Percentiles rank a stretch among this genome's conserved stretches.
These are phyloP conservation scores for Ia io DNA, from an alignment of 2,113 vertebrate species.

Conservation along the genomic window DNA sequence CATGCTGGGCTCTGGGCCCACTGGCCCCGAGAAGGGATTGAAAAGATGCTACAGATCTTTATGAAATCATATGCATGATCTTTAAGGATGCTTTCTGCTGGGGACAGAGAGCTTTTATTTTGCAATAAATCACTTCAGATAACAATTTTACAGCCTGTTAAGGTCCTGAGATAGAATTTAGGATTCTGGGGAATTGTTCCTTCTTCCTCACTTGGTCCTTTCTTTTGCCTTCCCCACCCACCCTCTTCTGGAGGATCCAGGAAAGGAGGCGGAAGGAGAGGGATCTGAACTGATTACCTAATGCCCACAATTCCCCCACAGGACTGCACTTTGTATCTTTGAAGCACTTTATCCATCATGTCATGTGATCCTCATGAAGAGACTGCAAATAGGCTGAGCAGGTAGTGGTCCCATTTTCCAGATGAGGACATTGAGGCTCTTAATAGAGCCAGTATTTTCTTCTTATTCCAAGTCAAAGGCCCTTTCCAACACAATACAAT, in stretches of 20 bases:
- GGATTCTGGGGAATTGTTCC: conserved; percentile 49
- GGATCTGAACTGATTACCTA: not conserved
- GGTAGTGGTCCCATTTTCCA: not conserved
- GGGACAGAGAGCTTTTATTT: conserved; percentile 65
- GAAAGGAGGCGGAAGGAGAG: not conserved
- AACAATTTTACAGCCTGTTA: conserved; percentile 73
- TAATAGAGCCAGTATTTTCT: not conserved
- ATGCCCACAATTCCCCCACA: not conserved
- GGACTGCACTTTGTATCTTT: accelerated
- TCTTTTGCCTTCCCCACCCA: not conserved
- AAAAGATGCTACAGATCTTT: conserved; percentile 76
- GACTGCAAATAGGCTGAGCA: not conserved
- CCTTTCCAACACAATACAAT: not conserved
- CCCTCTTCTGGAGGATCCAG: not conserved
- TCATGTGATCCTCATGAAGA: not conserved
- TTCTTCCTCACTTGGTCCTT: conserved; percentile 41
- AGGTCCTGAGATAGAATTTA: conserved; percentile 70
- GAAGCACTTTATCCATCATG: not conserved
- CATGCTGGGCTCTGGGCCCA: conserved; percentile 71
- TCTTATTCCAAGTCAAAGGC: not conserved
- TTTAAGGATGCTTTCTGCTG: conserved; percentile 72
- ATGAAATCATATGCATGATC: conserved; percentile 76
- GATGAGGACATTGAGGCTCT: not conserved
- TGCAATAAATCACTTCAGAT: conserved; percentile 75
- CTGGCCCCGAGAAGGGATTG: conserved; percentile 69